These are phyloP conservation scores for Phanerotoma sp. DNA, from an alignment of 2,888 invertebrate species.

Conservation along the genomic window DNA sequence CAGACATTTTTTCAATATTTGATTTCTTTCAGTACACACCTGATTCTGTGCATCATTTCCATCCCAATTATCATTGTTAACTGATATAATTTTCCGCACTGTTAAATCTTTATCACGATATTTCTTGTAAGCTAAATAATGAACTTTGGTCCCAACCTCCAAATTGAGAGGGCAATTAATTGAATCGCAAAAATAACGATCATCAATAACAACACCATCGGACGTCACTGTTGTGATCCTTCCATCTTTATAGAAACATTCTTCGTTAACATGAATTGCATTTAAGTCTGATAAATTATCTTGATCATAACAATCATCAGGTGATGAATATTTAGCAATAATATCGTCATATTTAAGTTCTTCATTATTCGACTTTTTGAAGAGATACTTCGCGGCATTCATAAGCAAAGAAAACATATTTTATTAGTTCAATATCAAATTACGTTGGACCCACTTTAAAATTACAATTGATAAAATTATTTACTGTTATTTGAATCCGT, in stretches of 20 bases:
- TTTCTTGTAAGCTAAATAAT: slow-evolving; percentile 62
- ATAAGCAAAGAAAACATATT: slow-evolving; percentile 60
- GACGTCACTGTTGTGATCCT: slow-evolving; percentile 62
- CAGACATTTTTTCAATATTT: slow-evolving; percentile 45
- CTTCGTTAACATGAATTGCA: slow-evolving; percentile 20
- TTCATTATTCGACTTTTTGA: slow-evolving; percentile 19
- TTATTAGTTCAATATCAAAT: slow-evolving; percentile 4
- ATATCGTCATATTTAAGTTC: slow-evolving; percentile 38
- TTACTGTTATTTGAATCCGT: slow-evolving; percentile 24
- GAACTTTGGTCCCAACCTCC: slow-evolving; percentile 61
- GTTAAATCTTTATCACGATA: slow-evolving; percentile 55
- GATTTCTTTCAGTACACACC: slow-evolving; percentile 52
- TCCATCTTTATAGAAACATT: slow-evolving; percentile 57
- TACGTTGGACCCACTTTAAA: no score
- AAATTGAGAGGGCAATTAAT: slow-evolving; percentile 54
- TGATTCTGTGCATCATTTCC: slow-evolving; percentile 40
- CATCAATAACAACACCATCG: slow-evolving; percentile 64
- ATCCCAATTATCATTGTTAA: slow-evolving; percentile 55
- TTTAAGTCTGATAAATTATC: neutral
- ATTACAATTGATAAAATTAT: neutral
- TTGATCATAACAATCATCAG: neutral
- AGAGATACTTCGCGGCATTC: slow-evolving; percentile 39
- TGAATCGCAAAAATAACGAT: slow-evolving; percentile 61
- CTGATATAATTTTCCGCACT: slow-evolving; percentile 64
- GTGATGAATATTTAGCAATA: slow-evolving; percentile 28